phyloP scores from a whole-genome alignment of 2,797 vertebrate genomes.

The Benthosema pterotum region DNA sequence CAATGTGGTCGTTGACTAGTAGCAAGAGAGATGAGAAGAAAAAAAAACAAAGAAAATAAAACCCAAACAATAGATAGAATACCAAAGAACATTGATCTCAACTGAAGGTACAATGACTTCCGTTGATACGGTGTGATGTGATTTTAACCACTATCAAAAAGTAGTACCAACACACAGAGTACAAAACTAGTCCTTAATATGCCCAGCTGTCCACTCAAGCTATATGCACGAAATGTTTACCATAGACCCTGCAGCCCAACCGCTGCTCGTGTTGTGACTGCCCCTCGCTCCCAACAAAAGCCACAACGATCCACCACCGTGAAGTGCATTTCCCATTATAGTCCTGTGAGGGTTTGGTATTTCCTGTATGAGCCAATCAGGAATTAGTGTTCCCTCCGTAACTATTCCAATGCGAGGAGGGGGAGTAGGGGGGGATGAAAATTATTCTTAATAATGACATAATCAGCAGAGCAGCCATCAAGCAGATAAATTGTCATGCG shows the following conservation, averaged over 20 bases:
- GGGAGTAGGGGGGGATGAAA: conserved; percentile 79
- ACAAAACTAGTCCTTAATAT: conserved; percentile 89
- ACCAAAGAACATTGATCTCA: conserved; percentile 80
- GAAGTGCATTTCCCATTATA: conserved; percentile 66
- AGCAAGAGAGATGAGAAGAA: conserved; percentile 50
- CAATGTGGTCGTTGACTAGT: conserved; percentile 60
- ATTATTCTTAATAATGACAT: conserved; percentile 96
- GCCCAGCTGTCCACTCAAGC: conserved; percentile 82
- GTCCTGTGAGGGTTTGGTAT: conserved; percentile 74
- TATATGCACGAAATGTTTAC: conserved; percentile 85
- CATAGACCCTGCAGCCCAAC: conserved; percentile 52
- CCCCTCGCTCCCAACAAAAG: conserved; percentile 25
- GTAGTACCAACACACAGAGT: conserved; percentile 89
- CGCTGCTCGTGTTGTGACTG: not conserved
- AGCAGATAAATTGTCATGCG: conserved; percentile 99
- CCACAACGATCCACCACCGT: conserved; percentile 46
- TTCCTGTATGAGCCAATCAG: conserved; percentile 84
- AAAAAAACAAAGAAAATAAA: conserved; percentile 17
- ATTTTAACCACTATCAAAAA: conserved; percentile 85
- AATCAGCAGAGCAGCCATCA: conserved; percentile 99
- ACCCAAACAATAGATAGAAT: conserved; percentile 65
- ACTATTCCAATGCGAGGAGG: conserved; percentile 82
- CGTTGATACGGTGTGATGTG: conserved; percentile 79
- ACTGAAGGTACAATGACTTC: conserved; percentile 79
- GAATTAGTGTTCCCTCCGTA: conserved; percentile 84